Percentiles rank a stretch among this genome's conserved stretches.
phyloP scores from a whole-genome alignment of 2,113 vertebrate species.

The Sebastes fasciatus region DNA sequence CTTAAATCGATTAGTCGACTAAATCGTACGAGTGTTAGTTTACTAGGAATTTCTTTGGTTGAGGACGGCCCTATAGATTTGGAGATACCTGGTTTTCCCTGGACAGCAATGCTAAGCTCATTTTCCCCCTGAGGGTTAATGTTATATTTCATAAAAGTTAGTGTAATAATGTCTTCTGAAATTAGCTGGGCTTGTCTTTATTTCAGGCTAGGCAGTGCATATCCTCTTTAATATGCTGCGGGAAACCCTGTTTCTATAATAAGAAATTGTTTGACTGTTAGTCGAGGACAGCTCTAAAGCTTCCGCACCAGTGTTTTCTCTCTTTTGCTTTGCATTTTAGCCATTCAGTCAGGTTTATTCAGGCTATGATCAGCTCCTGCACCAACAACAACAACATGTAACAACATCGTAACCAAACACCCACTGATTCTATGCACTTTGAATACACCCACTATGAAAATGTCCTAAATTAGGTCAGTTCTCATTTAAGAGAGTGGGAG shows the following conservation, averaged over 20 bases:
- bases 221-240: neutral
- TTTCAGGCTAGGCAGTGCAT: neutral
- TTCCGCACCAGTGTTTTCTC: neutral
- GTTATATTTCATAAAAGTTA: neutral
- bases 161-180: neutral
- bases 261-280: neutral
- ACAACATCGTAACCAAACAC: neutral
- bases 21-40: too few species aligned
- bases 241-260: neutral
- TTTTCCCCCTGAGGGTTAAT: neutral
- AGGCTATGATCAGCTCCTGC: neutral
- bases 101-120: too few species aligned
- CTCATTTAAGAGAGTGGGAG: constrained; percentile 6
- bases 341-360: neutral
- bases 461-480: constrained; percentile 3
- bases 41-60: too few species aligned
- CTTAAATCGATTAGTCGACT: too few species aligned
- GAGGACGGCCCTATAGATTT: too few species aligned
- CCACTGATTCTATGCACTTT: neutral
- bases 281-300: neutral
- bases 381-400: neutral
- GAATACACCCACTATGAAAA: neutral
- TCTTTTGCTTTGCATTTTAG: neutral
- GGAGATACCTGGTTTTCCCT: too few species aligned
- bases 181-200: neutral